A percentile compares a stretch with the other conserved stretches of the same genome.
Evolutionary conservation across 2,113 vertebrate species (phyloP).

Genomic region (Cervus canadensis): DNA sequence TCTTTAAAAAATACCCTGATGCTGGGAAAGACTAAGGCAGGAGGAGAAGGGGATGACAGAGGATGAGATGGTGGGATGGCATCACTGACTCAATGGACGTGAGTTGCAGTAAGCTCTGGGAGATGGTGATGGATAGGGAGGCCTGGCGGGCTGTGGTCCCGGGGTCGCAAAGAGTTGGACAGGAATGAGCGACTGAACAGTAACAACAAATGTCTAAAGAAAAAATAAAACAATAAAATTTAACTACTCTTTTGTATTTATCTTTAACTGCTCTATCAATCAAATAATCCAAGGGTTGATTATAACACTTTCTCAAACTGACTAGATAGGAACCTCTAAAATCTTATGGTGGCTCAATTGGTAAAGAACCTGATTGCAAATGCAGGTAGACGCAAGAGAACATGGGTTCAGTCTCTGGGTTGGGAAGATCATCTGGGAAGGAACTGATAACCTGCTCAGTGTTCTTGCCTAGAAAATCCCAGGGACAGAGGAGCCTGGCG

Average conservation of each 20-base stretch:
- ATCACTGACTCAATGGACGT: not conserved
- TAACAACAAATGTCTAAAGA: not conserved
- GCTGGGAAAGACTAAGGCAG: not conserved
- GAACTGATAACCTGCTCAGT: not conserved
- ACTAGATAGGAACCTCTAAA: not conserved
- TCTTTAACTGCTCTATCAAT: not conserved
- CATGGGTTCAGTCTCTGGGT: not conserved
- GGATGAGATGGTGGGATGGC: not conserved
- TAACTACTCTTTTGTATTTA: not conserved
- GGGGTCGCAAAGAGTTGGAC: not conserved
- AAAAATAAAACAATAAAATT: not conserved
- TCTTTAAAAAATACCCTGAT: not conserved
- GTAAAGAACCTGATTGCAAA: not conserved
- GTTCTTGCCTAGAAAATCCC: not conserved
- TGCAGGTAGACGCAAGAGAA: not conserved
- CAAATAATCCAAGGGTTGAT: not conserved
- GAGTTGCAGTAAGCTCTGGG: not conserved
- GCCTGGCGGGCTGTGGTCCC: rapidly evolving
- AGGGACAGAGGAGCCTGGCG: not conserved
- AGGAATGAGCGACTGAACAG: not conserved
- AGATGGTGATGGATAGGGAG: not conserved
- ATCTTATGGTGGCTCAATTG: not conserved
- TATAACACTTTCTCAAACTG: not conserved
- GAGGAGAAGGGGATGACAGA: not conserved
- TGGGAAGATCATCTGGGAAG: not conserved